Conservation (phyloP, 2,888 invertebrate species). For the Sturmia bella region DNA sequence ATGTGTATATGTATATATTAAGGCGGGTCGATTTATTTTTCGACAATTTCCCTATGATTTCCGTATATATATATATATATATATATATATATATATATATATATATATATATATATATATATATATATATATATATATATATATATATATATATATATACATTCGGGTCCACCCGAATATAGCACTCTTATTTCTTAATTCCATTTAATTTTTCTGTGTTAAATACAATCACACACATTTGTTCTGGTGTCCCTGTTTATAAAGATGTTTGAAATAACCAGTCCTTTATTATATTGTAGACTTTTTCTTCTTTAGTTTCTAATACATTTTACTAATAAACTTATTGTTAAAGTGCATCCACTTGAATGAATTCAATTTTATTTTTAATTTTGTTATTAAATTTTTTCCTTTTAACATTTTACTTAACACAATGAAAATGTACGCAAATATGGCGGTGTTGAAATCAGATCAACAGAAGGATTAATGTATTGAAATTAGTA, state of each 20-base stretch:
- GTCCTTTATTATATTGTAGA: conserved; percentile 65
- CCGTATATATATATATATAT: too few species aligned
- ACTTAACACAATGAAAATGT: conserved; percentile 25
- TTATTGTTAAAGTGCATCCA: conserved; percentile 64
- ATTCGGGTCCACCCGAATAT: too few species aligned
- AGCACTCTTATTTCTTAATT: too few species aligned
- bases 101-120: too few species aligned
- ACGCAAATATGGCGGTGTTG: neutral
- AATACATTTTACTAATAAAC: conserved; percentile 51
- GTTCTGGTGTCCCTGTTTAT: neutral
- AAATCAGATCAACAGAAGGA: neutral
- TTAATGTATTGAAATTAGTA: too few species aligned
- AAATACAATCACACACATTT: conserved; percentile 1
- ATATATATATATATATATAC: too few species aligned
- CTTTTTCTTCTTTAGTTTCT: conserved; percentile 27
- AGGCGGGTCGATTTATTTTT: too few species aligned
- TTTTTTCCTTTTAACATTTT: conserved; percentile 18
- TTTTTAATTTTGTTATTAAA: conserved; percentile 34
- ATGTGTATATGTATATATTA: too few species aligned
- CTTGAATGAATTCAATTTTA: conserved; percentile 65
- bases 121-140: too few species aligned
- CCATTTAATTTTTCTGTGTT: neutral
- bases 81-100: too few species aligned
- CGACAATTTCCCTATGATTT: too few species aligned
- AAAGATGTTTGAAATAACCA: conserved; percentile 34